Evolutionary conservation across 2,888 invertebrate species (phyloP).

Genomic region (Metopia argyrocephala): DNA sequence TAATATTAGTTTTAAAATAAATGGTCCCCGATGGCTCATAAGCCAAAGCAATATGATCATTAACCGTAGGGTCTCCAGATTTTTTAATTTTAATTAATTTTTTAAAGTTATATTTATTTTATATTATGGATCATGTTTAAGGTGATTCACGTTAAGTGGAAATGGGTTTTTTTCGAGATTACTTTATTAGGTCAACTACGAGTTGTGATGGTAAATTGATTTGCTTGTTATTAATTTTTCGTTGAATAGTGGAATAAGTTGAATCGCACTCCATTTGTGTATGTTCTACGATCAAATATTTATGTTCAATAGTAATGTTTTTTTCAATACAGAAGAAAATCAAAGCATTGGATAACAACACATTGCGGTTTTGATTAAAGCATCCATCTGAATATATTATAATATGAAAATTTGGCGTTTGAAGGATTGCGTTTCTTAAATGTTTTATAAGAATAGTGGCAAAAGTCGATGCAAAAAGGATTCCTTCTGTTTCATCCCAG

Average conservation of each 20-base stretch:
- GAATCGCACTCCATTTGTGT: no score
- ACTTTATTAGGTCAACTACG: slow-evolving; percentile 2
- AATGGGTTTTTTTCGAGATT: background rate
- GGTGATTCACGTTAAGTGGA: slow-evolving; percentile 1
- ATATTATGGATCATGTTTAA: background rate
- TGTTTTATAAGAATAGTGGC: slow-evolving; percentile 8
- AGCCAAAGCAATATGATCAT: background rate
- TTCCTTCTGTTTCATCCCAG: no score
- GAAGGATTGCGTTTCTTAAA: slow-evolving; percentile 1
- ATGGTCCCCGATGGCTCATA: slow-evolving; percentile 1
- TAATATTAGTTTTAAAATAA: slow-evolving; percentile 11
- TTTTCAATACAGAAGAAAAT: slow-evolving; percentile 10
- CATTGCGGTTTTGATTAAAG: slow-evolving; percentile 16
- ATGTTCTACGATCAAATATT: no score
- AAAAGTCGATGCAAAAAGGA: slow-evolving; percentile 27
- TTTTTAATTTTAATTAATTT: slow-evolving; percentile 2
- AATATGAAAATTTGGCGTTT: slow-evolving; percentile 17
- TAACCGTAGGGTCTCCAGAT: background rate
- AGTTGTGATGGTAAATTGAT: slow-evolving; percentile 9
- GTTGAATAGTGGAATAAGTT: no score
- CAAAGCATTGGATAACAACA: slow-evolving; percentile 14
- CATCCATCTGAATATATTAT: slow-evolving; percentile 21
- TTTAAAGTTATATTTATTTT: background rate
- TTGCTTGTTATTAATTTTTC: no score
- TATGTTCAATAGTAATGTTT: no score